Base-by-base conservation (phyloP, 23 tunicate species). In the Halocynthia roretzi region DNA sequence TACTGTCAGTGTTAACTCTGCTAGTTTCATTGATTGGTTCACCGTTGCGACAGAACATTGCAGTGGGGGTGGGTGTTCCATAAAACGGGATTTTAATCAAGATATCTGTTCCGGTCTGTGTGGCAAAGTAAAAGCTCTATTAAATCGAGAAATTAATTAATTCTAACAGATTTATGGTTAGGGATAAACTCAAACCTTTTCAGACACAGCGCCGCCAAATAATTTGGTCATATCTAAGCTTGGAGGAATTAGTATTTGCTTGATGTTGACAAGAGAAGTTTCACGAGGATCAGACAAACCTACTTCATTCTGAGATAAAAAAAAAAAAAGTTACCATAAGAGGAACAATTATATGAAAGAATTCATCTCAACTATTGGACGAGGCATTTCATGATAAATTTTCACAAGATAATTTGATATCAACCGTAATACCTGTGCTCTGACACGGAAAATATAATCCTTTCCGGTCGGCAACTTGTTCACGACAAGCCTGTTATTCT, bases 261-360 rank as follows among this genome's bases (percentile, higher is more conserved):
- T 87, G 7, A 82, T 78, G 53, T 20, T 78, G 8, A 94, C 82
- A 31, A 71, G 52, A 82, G 78, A 82, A 8, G 90, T 94, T 73
- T 94, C 99, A 7, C 94, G 87, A 17, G 94, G 96, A 48, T 94
- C 95, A 7, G 95, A 88, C 22, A 88, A n/a, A 8, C 99, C 99
- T 50, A 89, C 78, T n/a, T 81, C 99, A 64, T 94, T 94, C 71
- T 88, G 86, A 4, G 4, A 31, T 58, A 58, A 1, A 58, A 58
- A 15, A n/a, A n/a, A n/a, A n/a, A n/a, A n/a, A n/a, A n/a, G n/a
- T n/a, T n/a, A 58, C 17, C 63, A 58, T 20, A 65, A 65, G 31
- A 65, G 19, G 1, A 6, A 10, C 31, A 65, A 58, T 14, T n/a
- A 58, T 14, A 1, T 14, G 5, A 2, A 58, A n/a, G 17, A 14